Evolutionary conservation across 2,888 invertebrate species (phyloP), one percentile per base, ranked within the genome.

Genomic region (Erebia aethiops): DNA sequence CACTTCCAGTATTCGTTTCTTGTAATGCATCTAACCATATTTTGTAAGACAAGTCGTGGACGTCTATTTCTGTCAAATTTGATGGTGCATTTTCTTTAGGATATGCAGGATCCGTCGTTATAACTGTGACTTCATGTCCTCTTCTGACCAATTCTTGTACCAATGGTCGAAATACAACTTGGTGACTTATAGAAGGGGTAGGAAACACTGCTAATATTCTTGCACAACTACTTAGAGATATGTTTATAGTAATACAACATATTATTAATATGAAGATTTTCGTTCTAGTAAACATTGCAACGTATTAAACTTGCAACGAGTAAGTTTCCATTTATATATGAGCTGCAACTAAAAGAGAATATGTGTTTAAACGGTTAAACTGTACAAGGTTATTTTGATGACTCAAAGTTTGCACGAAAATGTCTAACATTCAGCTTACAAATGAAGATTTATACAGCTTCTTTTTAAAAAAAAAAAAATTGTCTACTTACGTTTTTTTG

Each of bases 121-220:
- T 69, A 2, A 87, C 76, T 0, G 85, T 81, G 1, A 90, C 63
- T 52, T 88, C 79, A 60, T 90, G 89, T 2, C 89, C 89, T 9
- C 83, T 78, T 62, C 76, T 77, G 0, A 81, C 80, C n/a, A 91
- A 74, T 26, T 83, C 84, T 8, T 78, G 75, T 18, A 84, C 80
- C 4, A 90, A 70, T 9, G 80, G 76, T 18, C 79, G 79, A 60
- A 77, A 85, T 8, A 82, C 81, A 3, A 86, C 70, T 72, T 87
- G 86, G 63, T 88, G 88, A 71, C 87, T 89, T 64, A 87, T 81
- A 0, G 85, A 84, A 2, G 89, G 83, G 1, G 79, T 77, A 1
- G 88, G 80, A 51, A 86, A 78, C 0, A 88, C 75, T 0, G 78
- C 85, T 56, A 91, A 73, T 62, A 91, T 90, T 67, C 79, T 82